Percentiles rank a stretch among this genome's conserved stretches.
phyloP scores from a whole-genome alignment of 2,797 vertebrate genomes.

The Tamandua tetradactyla region DNA sequence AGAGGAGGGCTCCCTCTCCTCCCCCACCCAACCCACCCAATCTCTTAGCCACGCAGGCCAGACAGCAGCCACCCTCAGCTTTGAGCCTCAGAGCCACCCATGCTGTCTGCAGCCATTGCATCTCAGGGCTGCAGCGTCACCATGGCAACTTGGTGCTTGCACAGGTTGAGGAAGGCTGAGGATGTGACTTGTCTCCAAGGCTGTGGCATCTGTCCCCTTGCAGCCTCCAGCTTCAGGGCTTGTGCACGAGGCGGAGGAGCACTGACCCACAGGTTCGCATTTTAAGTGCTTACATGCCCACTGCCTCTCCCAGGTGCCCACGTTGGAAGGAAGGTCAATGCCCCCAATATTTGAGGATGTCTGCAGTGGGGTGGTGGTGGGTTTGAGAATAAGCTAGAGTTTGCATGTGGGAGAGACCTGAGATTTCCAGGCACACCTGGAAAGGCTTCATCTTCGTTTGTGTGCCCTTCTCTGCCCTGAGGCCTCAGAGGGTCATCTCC shows the following conservation, averaged over 20 bases:
- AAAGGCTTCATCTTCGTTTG: neutral
- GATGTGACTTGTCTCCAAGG: conserved; percentile 74
- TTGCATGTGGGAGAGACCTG: neutral
- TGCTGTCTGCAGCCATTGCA: conserved; percentile 68
- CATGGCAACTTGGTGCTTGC: conserved; percentile 72
- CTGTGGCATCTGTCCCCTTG: conserved; percentile 50
- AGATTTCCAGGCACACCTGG: neutral
- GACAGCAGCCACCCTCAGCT: neutral
- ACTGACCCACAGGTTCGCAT: conserved; percentile 2
- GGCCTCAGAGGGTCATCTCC: neutral
- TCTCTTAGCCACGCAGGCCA: conserved; percentile 11
- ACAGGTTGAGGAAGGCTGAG: conserved; percentile 71
- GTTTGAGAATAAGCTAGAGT: neutral
- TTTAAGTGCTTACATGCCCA: conserved; percentile 57
- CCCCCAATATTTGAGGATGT: neutral
- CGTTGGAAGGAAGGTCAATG: conserved; percentile 23
- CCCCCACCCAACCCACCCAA: neutral
- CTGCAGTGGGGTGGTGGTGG: neutral
- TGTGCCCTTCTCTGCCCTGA: neutral
- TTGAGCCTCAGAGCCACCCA: conserved; percentile 55
- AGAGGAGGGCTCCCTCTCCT: neutral
- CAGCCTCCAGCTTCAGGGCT: conserved; percentile 19
- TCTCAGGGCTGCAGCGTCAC: conserved; percentile 60
- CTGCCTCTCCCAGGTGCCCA: neutral
- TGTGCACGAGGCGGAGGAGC: neutral